phyloP scores from a whole-genome alignment of 1,140 invertebrate genomes.

The Tetramorium alpestre region DNA sequence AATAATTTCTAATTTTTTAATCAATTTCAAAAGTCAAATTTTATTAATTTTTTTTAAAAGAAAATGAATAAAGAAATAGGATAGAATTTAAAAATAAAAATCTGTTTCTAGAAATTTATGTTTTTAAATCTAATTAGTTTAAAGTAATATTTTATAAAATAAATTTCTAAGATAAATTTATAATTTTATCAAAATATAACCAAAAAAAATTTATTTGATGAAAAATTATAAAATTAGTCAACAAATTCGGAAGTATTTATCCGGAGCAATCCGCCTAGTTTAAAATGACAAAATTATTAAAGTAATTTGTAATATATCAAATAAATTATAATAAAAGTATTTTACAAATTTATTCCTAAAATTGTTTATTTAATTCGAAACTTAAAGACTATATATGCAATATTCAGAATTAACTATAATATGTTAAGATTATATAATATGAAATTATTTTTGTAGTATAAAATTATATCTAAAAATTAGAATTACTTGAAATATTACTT shows the following conservation, averaged over 20 bases:
- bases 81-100: not conserved
- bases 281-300: conserved; percentile 45
- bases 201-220: not conserved
- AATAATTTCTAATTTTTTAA: conserved; percentile 18
- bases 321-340: conserved; percentile 48
- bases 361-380: conserved; percentile 42
- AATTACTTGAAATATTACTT: conserved; percentile 23
- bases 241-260: conserved; percentile 36
- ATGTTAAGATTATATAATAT: conserved; percentile 42
- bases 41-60: not conserved
- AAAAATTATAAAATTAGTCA: conserved; percentile 20
- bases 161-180: conserved; percentile 33
- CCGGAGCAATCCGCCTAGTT: conserved; percentile 16
- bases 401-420: conserved; percentile 56
- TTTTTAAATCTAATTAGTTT: not conserved
- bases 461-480: conserved; percentile 44
- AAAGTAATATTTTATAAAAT: not conserved
- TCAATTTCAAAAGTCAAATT: not conserved
- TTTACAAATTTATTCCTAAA: conserved; percentile 29
- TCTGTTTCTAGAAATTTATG: conserved; percentile 6
- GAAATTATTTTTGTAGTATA: conserved; percentile 55
- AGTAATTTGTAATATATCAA: conserved; percentile 52
- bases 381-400: conserved; percentile 47
- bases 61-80: not conserved
- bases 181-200: conserved; percentile 23